Base-by-base conservation (phyloP, 2,797 vertebrate genomes). In the Protonibea diacanthus region DNA sequence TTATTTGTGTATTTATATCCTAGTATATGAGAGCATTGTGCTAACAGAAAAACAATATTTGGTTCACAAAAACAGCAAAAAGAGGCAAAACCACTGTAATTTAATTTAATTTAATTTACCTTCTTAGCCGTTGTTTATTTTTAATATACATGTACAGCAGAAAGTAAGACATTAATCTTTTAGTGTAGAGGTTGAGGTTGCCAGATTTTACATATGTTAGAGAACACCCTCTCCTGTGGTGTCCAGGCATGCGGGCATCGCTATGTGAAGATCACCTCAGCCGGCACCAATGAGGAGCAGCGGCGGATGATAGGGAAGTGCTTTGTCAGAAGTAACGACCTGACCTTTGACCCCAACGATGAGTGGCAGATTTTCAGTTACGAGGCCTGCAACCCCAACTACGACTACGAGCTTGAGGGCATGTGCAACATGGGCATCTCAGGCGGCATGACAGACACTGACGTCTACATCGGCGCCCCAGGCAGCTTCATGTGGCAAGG, bases 391-490 rank as follows among this genome's bases (percentile, higher is more conserved):
- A 93, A 98, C 89, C 94, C 96, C 78, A 94, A 92, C 91, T 83
- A 42, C 0, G 94, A 96, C 90, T 74, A 94, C 33, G 79, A 94
- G 0, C 25, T 76, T 7, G 97, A 97, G 0, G 97, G 97, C 88
- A 95, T 98, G 96, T 99, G 98, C 91, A 96, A 95, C 94, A 94
- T 98, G 95, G 98, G 98, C 80, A 95, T 97, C 86, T 97, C 98
- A 0, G 97, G 92, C 0, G 96, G 97, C 80, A 96, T 99, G 84
- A 95, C 96, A 0, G 74, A 94, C 48, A 96, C 91, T 3, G 95
- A 96, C 0, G 92, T 97, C 74, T 97, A 95, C 78, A 93, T 97
- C 0, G 98, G 98, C 0, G 89, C 97, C 0, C 85, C 96, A 0
- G 98, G 98, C 0, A 97, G 97, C 90, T 98, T 92, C 74, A 33